These are phyloP conservation scores for Nymphalis urticae DNA, from an alignment of 2,888 invertebrate genomes.

Conservation along the genomic window DNA sequence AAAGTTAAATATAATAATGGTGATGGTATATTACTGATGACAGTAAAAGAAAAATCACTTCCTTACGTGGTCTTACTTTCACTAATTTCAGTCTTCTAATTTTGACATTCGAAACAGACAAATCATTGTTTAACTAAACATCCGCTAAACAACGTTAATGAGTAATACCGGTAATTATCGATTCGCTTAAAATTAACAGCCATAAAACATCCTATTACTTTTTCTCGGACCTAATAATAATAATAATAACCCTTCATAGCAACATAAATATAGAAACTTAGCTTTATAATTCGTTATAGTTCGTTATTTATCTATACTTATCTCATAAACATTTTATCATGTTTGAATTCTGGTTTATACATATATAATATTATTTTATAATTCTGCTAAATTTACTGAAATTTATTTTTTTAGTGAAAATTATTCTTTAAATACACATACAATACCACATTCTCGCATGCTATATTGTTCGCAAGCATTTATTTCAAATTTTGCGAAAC, in stretches of 20 bases:
- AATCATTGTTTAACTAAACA: too few species aligned
- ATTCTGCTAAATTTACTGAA: neutral
- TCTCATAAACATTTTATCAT: constrained; percentile 6
- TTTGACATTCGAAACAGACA: too few species aligned
- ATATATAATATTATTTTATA: too few species aligned
- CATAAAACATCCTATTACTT: too few species aligned
- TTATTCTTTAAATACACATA: neutral
- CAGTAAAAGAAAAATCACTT: too few species aligned
- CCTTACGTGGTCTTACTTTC: too few species aligned
- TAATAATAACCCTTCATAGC: neutral
- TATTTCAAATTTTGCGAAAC: neutral
- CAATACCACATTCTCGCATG: neutral
- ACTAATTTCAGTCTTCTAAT: too few species aligned
- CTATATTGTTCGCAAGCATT: neutral
- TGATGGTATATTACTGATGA: too few species aligned
- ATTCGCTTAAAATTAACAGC: too few species aligned
- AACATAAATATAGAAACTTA: neutral
- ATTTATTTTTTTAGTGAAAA: neutral
- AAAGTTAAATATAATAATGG: too few species aligned
- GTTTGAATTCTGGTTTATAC: neutral
- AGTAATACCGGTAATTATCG: too few species aligned
- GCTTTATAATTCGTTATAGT: neutral
- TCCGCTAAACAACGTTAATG: too few species aligned
- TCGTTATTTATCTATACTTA: constrained; percentile 6
- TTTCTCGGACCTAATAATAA: neutral